phyloP scores from a whole-genome alignment of 1,140 invertebrate genomes.

The Drosophila pallidifrons region DNA sequence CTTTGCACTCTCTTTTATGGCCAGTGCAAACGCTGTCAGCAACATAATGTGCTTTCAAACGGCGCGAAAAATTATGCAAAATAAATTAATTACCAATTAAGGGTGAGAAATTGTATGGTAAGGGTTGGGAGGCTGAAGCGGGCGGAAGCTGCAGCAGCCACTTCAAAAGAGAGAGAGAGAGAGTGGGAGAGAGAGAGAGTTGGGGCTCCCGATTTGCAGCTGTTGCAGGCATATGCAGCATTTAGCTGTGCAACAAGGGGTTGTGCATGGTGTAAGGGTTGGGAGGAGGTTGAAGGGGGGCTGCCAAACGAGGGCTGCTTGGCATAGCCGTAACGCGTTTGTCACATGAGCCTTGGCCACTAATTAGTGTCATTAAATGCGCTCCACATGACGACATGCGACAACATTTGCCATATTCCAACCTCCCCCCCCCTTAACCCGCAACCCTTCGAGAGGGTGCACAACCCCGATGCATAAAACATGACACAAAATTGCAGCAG shows the following conservation, averaged over 20 bases:
- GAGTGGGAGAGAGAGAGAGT: background rate
- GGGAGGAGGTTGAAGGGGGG: background rate
- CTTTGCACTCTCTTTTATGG: background rate
- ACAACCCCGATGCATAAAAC: slow-evolving; percentile 52
- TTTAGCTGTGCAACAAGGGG: slow-evolving; percentile 14
- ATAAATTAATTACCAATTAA: slow-evolving; percentile 82
- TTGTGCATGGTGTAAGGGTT: background rate
- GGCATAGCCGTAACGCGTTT: slow-evolving; percentile 61
- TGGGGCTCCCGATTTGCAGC: slow-evolving; percentile 50
- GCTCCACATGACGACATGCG: slow-evolving; percentile 54
- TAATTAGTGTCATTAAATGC: slow-evolving; percentile 84
- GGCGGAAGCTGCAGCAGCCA: slow-evolving; percentile 22
- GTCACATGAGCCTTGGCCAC: slow-evolving; percentile 78
- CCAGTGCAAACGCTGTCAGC: slow-evolving; percentile 51
- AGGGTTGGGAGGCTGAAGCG: background rate
- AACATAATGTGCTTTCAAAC: slow-evolving; percentile 66
- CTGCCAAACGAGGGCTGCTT: slow-evolving; percentile 41
- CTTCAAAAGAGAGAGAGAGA: slow-evolving; percentile 21
- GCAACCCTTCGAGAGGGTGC: background rate
- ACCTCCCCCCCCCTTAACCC: background rate
- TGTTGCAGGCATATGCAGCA: slow-evolving; percentile 65
- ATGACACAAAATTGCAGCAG: slow-evolving; percentile 71
- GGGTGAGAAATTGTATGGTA: slow-evolving; percentile 26
- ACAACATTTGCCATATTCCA: slow-evolving; percentile 39
- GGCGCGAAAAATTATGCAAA: slow-evolving; percentile 78